Percentiles rank a stretch among this genome's conserved stretches.
Evolutionary conservation across 2,797 vertebrate genomes (phyloP).

Genomic region (Chelonia mydas): DNA sequence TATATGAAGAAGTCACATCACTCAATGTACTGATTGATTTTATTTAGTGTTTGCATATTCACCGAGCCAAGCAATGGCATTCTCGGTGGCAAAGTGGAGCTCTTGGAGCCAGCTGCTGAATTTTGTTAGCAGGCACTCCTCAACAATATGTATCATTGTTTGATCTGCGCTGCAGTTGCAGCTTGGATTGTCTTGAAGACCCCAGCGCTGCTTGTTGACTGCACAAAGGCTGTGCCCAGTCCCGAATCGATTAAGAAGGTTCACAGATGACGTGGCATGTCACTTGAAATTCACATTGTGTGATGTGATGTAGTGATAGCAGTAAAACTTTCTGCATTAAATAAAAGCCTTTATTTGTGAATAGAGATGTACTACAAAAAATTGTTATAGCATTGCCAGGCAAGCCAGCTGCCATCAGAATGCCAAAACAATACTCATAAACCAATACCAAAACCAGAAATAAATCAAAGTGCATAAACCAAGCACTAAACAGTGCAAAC

Average conservation of each 20-base stretch:
- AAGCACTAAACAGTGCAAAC: background rate
- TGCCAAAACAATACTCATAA: background rate
- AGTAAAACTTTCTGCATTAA: background rate
- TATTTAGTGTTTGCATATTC: background rate
- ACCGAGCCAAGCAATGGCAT: background rate
- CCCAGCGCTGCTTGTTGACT: background rate
- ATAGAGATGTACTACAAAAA: background rate
- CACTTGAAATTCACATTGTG: background rate
- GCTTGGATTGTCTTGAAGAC: background rate
- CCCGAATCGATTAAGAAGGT: background rate
- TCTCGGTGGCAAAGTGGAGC: background rate
- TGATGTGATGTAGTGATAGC: background rate
- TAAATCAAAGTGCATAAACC: background rate
- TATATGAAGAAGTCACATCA: background rate
- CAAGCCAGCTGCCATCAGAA: background rate
- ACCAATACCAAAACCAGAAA: background rate
- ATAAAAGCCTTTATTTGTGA: background rate
- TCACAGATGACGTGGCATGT: background rate
- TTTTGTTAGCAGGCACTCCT: background rate
- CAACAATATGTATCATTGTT: background rate
- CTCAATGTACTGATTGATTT: too few relatives aligned
- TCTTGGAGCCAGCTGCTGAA: background rate
- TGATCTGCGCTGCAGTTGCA: background rate
- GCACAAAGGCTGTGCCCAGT: background rate
- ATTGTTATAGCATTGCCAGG: background rate